A percentile compares a stretch with the other conserved stretches of the same genome.
These are phyloP conservation scores for Micronisus gabar DNA, from an alignment of 2,113 vertebrate genomes.

Conservation along the genomic window DNA sequence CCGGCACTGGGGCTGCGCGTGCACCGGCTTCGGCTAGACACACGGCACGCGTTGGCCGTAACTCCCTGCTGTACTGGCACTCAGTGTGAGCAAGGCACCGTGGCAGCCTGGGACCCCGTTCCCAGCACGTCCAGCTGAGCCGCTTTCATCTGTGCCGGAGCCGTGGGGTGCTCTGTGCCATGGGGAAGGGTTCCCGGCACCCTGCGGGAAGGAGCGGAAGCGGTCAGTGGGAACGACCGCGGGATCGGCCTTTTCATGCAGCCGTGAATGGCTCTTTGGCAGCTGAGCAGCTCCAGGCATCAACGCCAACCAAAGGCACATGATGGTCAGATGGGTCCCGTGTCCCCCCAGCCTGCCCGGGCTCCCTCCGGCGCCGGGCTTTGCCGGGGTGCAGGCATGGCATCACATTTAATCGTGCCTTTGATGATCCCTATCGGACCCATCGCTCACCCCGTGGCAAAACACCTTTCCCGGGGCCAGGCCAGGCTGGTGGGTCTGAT, in stretches of 20 bases:
- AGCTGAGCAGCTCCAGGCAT: background rate
- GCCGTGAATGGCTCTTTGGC: slow-evolving; percentile 24
- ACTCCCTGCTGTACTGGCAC: background rate
- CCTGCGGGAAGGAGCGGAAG: background rate
- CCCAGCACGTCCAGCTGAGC: background rate
- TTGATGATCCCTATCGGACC: rapidly evolving
- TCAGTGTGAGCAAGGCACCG: rapidly evolving
- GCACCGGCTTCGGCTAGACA: rapidly evolving
- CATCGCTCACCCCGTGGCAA: rapidly evolving
- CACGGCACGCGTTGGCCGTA: rapidly evolving
- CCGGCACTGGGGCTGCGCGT: rapidly evolving
- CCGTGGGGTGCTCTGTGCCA: rapidly evolving
- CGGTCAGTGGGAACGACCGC: background rate
- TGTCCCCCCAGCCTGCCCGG: background rate
- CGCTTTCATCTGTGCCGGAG: rapidly evolving
- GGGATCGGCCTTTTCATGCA: background rate
- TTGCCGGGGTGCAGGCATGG: rapidly evolving
- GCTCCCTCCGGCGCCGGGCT: background rate
- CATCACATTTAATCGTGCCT: rapidly evolving
- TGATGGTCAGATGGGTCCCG: slow-evolving; percentile 31
- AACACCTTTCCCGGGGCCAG: background rate
- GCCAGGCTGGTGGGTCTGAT: no score
- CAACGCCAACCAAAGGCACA: slow-evolving; percentile 12
- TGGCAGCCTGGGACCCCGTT: background rate
- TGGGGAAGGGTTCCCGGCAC: background rate